These are phyloP conservation scores for Atopsyche davidsoni DNA, from an alignment of 1,140 invertebrate species.

Conservation along the genomic window DNA sequence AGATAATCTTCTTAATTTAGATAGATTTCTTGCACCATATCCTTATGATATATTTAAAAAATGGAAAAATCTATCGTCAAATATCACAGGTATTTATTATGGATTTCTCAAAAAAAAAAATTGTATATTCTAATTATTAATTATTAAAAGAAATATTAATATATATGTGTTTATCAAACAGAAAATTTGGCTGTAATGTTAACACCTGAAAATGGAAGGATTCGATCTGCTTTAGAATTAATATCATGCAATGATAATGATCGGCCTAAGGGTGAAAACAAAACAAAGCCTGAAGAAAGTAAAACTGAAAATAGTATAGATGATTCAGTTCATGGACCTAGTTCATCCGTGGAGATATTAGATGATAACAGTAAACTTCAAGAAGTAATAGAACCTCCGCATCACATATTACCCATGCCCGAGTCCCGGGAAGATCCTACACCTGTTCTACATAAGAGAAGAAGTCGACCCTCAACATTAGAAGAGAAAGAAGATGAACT, in stretches of 20 bases:
- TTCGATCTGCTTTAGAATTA: constrained; percentile 66
- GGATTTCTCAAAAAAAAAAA: background rate
- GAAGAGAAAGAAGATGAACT: constrained; percentile 64
- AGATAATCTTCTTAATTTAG: constrained; percentile 70
- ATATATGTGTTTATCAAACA: constrained; percentile 33
- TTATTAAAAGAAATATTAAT: background rate
- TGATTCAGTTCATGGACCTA: constrained; percentile 2
- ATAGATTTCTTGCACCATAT: constrained; percentile 82
- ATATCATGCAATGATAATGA: constrained; percentile 57
- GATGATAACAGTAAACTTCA: background rate
- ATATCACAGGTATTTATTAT: constrained; percentile 55
- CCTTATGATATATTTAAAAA: constrained; percentile 82
- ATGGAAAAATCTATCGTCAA: constrained; percentile 78
- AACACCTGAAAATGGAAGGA: constrained; percentile 55
- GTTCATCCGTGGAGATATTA: too few species aligned
- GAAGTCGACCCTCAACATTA: constrained; percentile 39
- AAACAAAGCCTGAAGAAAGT: constrained; percentile 29
- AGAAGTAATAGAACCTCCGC: background rate
- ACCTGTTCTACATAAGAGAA: constrained; percentile 28
- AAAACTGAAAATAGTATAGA: constrained; percentile 15
- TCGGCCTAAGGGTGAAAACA: constrained; percentile 50
- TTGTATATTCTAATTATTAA: background rate
- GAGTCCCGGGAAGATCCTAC: constrained; percentile 28
- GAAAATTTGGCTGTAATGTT: constrained; percentile 47
- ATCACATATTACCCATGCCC: constrained; percentile 15